Percentiles rank a stretch among this genome's conserved stretches.
Conservation (phyloP, 2,113 vertebrate genomes). For the Zosterops pallidus region DNA sequence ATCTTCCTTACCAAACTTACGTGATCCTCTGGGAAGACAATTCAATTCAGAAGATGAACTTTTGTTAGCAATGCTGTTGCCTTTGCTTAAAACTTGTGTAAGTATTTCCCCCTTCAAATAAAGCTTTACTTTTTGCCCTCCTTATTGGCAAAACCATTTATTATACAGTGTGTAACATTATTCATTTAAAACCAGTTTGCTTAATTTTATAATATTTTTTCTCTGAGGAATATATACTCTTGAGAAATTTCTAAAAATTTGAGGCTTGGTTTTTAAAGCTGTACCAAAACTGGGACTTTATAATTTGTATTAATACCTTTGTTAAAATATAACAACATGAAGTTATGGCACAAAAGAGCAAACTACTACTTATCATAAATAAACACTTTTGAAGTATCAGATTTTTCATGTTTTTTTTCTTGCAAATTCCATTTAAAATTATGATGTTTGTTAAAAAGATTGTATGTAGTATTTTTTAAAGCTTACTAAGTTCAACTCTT, state of each 20-base stretch:
- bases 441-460: not conserved
- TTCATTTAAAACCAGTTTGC: not conserved
- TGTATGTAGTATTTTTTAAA: not conserved
- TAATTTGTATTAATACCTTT: not conserved
- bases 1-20: not conserved
- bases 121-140: fast-evolving
- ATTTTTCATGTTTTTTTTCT: not conserved
- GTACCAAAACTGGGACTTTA: not conserved
- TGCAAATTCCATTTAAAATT: not conserved
- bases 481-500: not conserved
- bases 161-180: not conserved
- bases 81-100: not conserved
- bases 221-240: not conserved
- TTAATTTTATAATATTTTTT: not conserved
- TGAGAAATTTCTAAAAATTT: not conserved
- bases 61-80: not conserved
- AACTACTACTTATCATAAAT: not conserved
- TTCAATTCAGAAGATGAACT: not conserved
- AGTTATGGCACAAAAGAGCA: not conserved
- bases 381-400: not conserved
- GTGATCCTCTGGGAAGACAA: not conserved
- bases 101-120: not conserved
- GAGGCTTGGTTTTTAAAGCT: not conserved
- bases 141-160: not conserved
- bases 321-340: not conserved